Base-by-base conservation (phyloP, 2,797 vertebrate species). In the Thalassophryne amazonica region DNA sequence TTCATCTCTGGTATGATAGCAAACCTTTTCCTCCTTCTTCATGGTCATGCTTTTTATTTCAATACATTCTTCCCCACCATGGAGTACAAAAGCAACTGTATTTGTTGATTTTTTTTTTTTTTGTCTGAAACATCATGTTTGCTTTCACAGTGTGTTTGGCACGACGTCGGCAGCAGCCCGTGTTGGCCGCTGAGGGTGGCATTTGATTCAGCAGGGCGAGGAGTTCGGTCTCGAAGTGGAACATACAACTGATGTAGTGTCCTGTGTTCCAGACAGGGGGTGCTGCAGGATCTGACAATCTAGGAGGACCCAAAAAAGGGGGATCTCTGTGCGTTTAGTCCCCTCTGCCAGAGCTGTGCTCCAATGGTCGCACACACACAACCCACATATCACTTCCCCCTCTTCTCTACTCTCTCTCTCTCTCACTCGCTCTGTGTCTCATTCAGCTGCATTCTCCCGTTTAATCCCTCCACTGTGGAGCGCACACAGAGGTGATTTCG, bases 241-340 rank as follows among this genome's bases (percentile, higher is more conserved):
- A 16, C 4, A 38, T 76, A 76, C 84, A 80, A 42, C 30, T 27
- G 50, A 50, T 82, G 84, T 34, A 80, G 50, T 81, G 48, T 49
- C 64, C 17, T 13, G 22, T 3, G 46, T 37, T 31, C 68, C 78
- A 76, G 52, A 69, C 27, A 78, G 80, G 85, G 85, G 74, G 90
- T 77, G 68, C 76, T 68, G 58, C 58, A 85, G 83, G 81, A 87
- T 87, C 78, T 90, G 54, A 34, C 67, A 81, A 85, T 63, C 41
- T 51, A 69, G 64, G 60, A 71, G 3, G 47, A 54, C 53, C 58
- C 46, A 15, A 54, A 66, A 46, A 46, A 79, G 69, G 46, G 42
- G 74, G 58, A 78, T 78, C 54, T 78, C 62, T 52, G 78, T 78
- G 66, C 29, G 38, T 68, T 71, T 60, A 79, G 73, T 85, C 79